Evolutionary conservation across 2,797 vertebrate genomes (phyloP), one percentile per base, ranked within the genome.

Genomic region (Luscinia luscinia): DNA sequence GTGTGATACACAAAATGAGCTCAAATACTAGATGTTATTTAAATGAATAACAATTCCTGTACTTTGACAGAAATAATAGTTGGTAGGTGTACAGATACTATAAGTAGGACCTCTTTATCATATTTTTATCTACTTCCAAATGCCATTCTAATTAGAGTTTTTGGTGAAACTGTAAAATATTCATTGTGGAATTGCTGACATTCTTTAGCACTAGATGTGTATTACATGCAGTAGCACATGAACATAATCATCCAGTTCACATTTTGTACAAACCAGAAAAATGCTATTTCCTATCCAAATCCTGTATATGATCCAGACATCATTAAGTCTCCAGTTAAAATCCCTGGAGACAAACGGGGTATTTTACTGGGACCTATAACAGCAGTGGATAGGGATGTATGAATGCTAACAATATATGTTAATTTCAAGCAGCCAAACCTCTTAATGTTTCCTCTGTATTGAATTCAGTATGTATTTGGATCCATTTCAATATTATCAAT

Each of bases 401-500:
- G 51, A 28, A 34, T 87, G 19, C 34, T 89, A 74, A 58, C 58
- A 89, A 52, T 64, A 12, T 26, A 48, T 18, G 46, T 40, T 45
- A 48, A 80, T 94, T 83, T 85, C 32, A 84, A 80, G 75, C 68
- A 84, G 61, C n/a, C 51, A 58, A 85, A 41, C 49, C 54, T 92
- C 57, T 30, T 46, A 32, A 34, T 90, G 64, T 74, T 94, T 83
- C 19, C 6, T 87, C 22, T 2, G 2, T 64, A 18, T 54, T 84
- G 73, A 91, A 74, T 95, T 92, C 87, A 63, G 16, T 73, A 62
- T 62, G 54, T 88, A n/a, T 93, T 92, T 95, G 92, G 73, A 95
- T 76, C 80, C 66, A 55, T 89, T 94, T 93, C 79, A 66, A 38
- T 90, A n/a, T 81, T 93, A 89, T 95, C 93, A 91, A 87, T 93